phyloP scores from a whole-genome alignment of 2,797 vertebrate species.

The Telmatherina bonti region DNA sequence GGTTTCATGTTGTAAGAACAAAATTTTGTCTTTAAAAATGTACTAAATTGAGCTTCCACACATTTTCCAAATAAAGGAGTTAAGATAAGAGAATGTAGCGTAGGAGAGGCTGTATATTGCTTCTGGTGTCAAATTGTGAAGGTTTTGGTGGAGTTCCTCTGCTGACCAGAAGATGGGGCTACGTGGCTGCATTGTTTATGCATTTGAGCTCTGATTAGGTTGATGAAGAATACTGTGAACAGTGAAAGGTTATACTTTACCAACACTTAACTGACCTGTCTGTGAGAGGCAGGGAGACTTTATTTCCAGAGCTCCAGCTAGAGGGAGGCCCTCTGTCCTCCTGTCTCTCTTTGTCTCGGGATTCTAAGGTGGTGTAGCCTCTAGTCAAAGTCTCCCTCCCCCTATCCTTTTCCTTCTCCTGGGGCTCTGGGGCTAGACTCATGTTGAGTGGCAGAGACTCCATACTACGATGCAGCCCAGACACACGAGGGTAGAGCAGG shows the following conservation, averaged over 20 bases:
- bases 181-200: conserved; percentile 18
- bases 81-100: not conserved
- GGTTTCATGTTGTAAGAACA: not conserved
- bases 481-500: conserved; percentile 91
- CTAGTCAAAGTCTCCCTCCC: conserved; percentile 72
- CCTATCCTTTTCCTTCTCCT: conserved; percentile 75
- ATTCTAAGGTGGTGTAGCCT: conserved; percentile 64
- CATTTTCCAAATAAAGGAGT: not conserved
- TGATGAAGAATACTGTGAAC: not conserved
- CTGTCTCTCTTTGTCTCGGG: conserved; percentile 62
- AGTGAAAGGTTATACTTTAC: not conserved
- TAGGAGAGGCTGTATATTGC: conserved; percentile 4
- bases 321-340: conserved; percentile 83
- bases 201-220: not conserved
- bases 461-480: conserved; percentile 94
- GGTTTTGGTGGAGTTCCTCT: conserved; percentile 24
- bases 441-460: conserved; percentile 93
- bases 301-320: conserved; percentile 87
- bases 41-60: not conserved
- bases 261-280: conserved; percentile 83
- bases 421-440: conserved; percentile 86
- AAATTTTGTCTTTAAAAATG: conserved; percentile 10
- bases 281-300: conserved; percentile 80
- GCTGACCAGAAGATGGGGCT: conserved; percentile 61
- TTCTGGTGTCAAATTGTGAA: conserved; percentile 1